Percentiles rank a stretch among this genome's conserved stretches.
phyloP scores from a whole-genome alignment of 2,888 invertebrate species.

The Tetropium fuscum region DNA sequence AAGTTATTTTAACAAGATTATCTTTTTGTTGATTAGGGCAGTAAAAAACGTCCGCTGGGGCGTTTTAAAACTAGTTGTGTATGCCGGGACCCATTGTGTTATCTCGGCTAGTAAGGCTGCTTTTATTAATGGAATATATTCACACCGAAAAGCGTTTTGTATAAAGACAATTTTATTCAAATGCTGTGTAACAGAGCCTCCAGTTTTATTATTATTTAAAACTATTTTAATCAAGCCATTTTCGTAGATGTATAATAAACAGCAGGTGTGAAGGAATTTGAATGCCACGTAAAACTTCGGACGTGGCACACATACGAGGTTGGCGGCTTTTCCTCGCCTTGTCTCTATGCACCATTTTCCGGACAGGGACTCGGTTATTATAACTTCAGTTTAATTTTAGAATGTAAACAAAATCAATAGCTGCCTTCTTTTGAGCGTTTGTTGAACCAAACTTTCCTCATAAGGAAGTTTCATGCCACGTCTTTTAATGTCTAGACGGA shows the following conservation, averaged over 20 bases:
- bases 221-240: conserved; percentile 23
- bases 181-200: not conserved
- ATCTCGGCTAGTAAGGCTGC: not conserved
- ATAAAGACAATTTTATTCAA: conserved; percentile 5
- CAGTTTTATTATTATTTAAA: not conserved
- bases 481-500: too few relatives aligned
- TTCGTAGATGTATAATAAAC: conserved; percentile 22
- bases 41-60: conserved; percentile 12
- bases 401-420: conserved; percentile 25
- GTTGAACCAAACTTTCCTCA: not conserved
- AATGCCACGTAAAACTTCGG: conserved; percentile 6
- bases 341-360: conserved; percentile 39
- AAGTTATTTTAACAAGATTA: conserved; percentile 55
- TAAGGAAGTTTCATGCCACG: too few relatives aligned
- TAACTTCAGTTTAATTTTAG: conserved; percentile 34
- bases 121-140: not conserved
- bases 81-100: not conserved
- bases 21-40: conserved; percentile 44
- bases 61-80: conserved; percentile 12
- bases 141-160: not conserved
- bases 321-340: conserved; percentile 29
- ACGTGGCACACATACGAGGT: conserved; percentile 24
- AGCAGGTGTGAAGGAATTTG: conserved; percentile 7
- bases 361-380: conserved; percentile 34
- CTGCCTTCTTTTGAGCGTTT: conserved; percentile 4